These are phyloP conservation scores for Heliopora coerulea DNA, from an alignment of 92 coral and sea anemone species.

Conservation along the genomic window DNA sequence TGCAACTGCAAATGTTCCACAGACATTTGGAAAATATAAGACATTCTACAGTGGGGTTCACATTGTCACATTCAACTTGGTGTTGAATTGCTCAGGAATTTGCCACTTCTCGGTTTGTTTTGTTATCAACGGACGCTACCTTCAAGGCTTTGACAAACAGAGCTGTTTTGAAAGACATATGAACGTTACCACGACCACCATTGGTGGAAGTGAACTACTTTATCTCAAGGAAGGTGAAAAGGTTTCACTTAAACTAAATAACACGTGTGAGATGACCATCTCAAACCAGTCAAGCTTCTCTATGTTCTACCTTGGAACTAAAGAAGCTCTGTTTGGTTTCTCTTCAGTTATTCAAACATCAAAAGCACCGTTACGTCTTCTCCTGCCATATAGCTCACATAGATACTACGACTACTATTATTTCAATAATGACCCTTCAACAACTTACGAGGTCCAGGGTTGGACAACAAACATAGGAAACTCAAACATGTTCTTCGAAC, in stretches of 20 bases:
- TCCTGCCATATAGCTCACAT: background rate
- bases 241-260: background rate
- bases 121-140: background rate
- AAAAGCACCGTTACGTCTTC: background rate
- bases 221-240: slow-evolving; percentile 2
- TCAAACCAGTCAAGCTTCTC: slow-evolving; percentile 1
- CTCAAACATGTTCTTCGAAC: slow-evolving; percentile 13
- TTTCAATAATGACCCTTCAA: background rate
- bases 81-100: background rate
- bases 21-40: background rate
- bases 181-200: background rate
- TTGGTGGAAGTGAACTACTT: slow-evolving; percentile 8
- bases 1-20: background rate
- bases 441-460: background rate
- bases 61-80: background rate
- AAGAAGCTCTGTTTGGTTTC: slow-evolving; percentile 1
- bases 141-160: background rate
- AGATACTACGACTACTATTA: background rate
- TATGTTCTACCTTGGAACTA: slow-evolving; percentile 9
- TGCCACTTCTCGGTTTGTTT: slow-evolving; percentile 5
- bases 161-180: slow-evolving; percentile 14
- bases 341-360: slow-evolving; percentile 1
- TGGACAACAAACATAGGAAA: background rate
- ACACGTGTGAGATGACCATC: background rate
- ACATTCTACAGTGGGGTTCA: background rate